phyloP scores from a whole-genome alignment of 2,888 invertebrate species.

The Sturmia bella region DNA sequence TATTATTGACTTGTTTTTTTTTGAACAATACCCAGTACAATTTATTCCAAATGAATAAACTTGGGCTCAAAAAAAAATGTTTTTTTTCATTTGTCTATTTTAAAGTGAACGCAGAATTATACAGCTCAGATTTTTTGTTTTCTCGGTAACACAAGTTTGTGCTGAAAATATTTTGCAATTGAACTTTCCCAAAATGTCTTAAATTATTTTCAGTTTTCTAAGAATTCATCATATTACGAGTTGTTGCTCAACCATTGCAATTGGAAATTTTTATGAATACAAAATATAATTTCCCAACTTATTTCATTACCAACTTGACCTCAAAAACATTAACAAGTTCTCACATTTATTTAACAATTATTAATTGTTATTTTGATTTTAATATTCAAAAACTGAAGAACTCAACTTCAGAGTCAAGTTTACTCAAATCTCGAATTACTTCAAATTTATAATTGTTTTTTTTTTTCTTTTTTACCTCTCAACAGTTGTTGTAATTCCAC shows the following conservation, averaged over 20 bases:
- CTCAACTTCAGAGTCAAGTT: constrained; percentile 50
- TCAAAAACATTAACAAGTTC: constrained; percentile 19
- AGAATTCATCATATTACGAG: background rate
- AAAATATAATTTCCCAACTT: constrained; percentile 2
- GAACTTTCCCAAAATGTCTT: background rate
- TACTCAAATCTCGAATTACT: constrained; percentile 34
- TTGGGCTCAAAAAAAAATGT: no score
- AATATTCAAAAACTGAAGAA: background rate
- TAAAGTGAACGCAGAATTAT: no score
- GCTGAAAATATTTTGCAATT: no score
- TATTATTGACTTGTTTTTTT: no score
- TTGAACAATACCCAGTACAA: no score
- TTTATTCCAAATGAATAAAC: no score
- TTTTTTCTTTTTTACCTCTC: constrained; percentile 10
- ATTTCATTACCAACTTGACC: constrained; percentile 42
- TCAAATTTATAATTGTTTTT: constrained; percentile 9
- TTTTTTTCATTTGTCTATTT: no score
- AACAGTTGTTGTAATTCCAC: constrained; percentile 37
- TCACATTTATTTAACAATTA: constrained; percentile 17
- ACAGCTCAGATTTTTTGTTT: no score
- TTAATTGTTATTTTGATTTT: constrained; percentile 23
- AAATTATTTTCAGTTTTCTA: background rate
- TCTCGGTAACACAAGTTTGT: no score
- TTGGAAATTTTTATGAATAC: background rate
- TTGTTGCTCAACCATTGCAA: constrained; percentile 7